Percentiles rank a stretch among this genome's conserved stretches.
Evolutionary conservation across 2,113 vertebrate species (phyloP).

Genomic region (Anser cygnoides): DNA sequence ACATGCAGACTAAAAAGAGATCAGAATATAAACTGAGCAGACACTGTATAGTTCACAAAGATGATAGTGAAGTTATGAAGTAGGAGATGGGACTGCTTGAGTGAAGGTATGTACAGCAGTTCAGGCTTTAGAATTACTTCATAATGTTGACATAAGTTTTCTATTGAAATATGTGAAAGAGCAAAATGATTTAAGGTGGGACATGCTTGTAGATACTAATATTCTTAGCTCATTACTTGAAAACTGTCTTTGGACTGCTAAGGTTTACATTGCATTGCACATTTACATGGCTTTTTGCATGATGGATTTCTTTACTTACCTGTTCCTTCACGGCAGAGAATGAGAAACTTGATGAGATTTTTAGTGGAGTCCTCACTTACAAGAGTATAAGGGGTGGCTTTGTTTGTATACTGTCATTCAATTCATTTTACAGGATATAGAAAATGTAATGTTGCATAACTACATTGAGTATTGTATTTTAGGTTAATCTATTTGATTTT

Average conservation of each 20-base stretch:
- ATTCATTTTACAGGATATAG: background rate
- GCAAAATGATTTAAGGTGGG: background rate
- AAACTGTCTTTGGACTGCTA: background rate
- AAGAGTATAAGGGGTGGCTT: background rate
- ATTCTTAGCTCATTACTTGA: background rate
- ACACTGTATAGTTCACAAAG: background rate
- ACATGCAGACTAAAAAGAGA: background rate
- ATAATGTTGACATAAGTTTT: background rate
- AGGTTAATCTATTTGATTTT: background rate
- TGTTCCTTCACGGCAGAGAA: background rate
- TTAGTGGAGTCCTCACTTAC: background rate
- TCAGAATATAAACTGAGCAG: background rate
- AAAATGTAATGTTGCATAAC: background rate
- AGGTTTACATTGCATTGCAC: background rate
- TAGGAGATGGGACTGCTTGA: slow-evolving; percentile 27
- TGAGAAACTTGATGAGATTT: background rate
- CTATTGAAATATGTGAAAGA: background rate
- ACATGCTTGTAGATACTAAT: background rate
- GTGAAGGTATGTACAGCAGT: slow-evolving; percentile 57
- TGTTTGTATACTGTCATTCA: background rate
- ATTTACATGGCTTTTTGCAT: background rate
- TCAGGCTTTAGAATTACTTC: slow-evolving; percentile 24
- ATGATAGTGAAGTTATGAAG: background rate
- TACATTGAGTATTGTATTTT: background rate
- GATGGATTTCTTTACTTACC: background rate